Evolutionary conservation across 2,113 vertebrate genomes (phyloP).

Genomic region (Corythoichthys intestinalis): DNA sequence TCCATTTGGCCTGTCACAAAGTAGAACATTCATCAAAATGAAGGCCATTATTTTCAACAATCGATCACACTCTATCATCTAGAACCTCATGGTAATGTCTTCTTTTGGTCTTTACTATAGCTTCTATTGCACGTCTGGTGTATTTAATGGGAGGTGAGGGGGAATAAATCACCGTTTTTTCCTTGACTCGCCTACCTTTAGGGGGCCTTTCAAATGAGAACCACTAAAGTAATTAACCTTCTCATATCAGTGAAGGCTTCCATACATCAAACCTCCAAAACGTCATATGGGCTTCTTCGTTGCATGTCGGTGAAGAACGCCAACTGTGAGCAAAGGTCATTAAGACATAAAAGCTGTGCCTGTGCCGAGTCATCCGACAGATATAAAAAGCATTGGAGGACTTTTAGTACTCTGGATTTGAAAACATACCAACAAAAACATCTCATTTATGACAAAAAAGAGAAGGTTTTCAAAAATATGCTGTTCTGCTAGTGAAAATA

Average conservation of each 20-base stretch:
- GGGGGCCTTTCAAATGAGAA: slow-evolving; percentile 33
- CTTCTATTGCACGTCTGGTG: slow-evolving; percentile 9
- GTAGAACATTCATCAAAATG: background rate
- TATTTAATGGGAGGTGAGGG: slow-evolving; percentile 24
- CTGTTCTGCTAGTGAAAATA: background rate
- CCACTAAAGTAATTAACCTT: slow-evolving; percentile 47
- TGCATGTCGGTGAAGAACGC: slow-evolving; percentile 6
- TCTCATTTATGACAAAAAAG: background rate
- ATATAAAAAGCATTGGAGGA: background rate
- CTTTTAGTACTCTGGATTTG: background rate
- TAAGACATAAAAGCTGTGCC: slow-evolving; percentile 1
- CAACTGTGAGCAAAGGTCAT: slow-evolving; percentile 13
- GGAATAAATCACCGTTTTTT: slow-evolving; percentile 39
- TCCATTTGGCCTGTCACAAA: slow-evolving; percentile 86
- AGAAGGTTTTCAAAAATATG: background rate
- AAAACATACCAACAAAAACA: background rate
- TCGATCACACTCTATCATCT: background rate
- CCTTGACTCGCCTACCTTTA: slow-evolving; percentile 34
- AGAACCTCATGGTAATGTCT: slow-evolving; percentile 15
- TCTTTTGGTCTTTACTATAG: slow-evolving; percentile 23
- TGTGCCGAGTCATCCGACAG: background rate
- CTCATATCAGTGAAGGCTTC: slow-evolving; percentile 18
- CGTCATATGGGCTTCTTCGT: background rate
- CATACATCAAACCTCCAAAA: slow-evolving; percentile 18
- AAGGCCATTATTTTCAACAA: background rate